A percentile compares a stretch with the other conserved stretches of the same genome.
Evolutionary conservation across 1,140 invertebrate genomes (phyloP).

Genomic region (Pseudomyrmex pallidus): DNA sequence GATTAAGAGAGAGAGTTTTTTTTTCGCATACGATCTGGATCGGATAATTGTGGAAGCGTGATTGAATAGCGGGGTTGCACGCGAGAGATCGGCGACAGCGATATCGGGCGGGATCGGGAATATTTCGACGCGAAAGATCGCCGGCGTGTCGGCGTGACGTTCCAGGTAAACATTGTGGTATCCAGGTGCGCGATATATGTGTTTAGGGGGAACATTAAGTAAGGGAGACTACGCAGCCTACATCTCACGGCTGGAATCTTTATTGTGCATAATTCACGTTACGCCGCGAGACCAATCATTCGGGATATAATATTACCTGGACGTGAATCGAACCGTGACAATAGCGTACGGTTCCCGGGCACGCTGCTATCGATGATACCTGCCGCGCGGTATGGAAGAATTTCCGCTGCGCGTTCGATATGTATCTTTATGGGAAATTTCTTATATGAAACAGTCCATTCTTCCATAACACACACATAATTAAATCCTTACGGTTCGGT

Average conservation of each 20-base stretch:
- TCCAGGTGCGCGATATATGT: constrained; percentile 51
- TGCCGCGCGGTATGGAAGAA: not conserved
- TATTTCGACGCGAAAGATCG: constrained; percentile 44
- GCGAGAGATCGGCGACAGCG: constrained; percentile 27
- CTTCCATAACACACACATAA: too few species aligned
- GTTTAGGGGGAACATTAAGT: constrained; percentile 54
- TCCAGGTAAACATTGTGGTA: constrained; percentile 57
- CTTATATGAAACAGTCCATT: constrained; percentile 10
- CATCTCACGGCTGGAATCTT: constrained; percentile 58
- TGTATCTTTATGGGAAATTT: constrained; percentile 27
- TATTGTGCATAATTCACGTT: constrained; percentile 61
- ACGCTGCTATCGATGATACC: constrained; percentile 43
- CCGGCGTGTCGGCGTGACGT: constrained; percentile 43
- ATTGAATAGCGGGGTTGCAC: constrained; percentile 29
- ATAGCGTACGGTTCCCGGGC: constrained; percentile 42
- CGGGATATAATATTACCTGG: constrained; percentile 58
- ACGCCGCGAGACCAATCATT: constrained; percentile 56
- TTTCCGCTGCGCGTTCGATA: not conserved
- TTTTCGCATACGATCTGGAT: not conserved
- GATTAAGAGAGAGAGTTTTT: not conserved
- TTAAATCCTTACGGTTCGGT: too few species aligned
- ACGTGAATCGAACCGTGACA: constrained; percentile 61
- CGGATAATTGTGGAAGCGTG: constrained; percentile 25
- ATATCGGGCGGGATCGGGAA: constrained; percentile 42
- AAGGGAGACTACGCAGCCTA: constrained; percentile 50